Base-by-base conservation (phyloP, 2,113 vertebrate species). In the Austrofundulus limnaeus region DNA sequence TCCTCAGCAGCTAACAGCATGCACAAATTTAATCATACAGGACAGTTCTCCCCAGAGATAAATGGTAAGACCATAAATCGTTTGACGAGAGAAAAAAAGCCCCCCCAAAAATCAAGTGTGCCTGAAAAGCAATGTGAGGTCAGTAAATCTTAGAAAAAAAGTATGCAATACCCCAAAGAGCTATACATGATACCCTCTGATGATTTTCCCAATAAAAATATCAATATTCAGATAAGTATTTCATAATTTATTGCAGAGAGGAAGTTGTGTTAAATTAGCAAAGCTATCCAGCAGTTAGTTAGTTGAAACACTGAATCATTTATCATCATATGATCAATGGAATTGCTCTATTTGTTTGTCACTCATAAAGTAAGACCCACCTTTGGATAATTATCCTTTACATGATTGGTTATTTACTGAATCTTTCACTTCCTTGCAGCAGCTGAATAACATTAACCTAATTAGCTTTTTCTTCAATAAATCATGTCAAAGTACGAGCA, bases 141-240 rank as follows among this genome's bases (percentile, higher is more conserved):
- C 65, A 53, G 43, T 60, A 45, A 55, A 37, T 14, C 46, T 63
- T 2, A 46, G 17, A 39, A 48, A 71, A 64, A 45, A 39, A 1
- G 21, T 13, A 11, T 13, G 14, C 42, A 52, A 38, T 1, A 16
- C 16, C 16, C 37, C 43, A 46, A 23, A 14, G 43, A 59, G 43
- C 23, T n/a, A 28, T 50, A 47, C 49, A 53, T 49, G 49, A 76
- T 66, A 38, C 43, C 46, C 13, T 17, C 12, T 43, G 37, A 76
- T 78, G 57, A 72, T 69, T 76, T 78, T 84, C 70, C 66, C 58
- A 65, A 69, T 55, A 52, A 24, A 66, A 63, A 13, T 65, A 77
- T 74, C 25, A 52, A 45, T 45, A 9, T 11, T 47, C 2, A 5
- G 52, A 49, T 68, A 31, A 58, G 76, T 72, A 68, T 70, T 78